These are phyloP conservation scores for Drosophila paracracens DNA, from an alignment of 2,888 invertebrate genomes.

Conservation along the genomic window DNA sequence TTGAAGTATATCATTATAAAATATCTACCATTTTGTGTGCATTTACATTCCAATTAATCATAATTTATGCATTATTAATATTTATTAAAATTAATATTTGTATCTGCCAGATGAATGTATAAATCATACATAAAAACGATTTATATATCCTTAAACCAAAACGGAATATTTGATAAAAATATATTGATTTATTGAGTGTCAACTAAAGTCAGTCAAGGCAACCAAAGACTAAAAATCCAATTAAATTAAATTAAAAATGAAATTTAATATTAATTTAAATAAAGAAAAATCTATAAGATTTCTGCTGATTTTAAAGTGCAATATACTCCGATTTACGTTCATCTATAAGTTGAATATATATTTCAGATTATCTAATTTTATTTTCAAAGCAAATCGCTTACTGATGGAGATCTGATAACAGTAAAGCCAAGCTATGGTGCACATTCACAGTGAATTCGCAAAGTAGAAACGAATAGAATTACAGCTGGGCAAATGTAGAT, in stretches of 20 bases:
- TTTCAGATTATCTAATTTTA: no score
- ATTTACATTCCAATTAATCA: no score
- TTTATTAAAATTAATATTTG: no score
- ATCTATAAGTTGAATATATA: background rate
- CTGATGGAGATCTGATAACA: background rate
- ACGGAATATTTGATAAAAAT: background rate
- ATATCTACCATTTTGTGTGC: no score
- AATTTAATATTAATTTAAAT: background rate
- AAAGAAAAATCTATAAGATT: background rate
- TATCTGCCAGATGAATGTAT: background rate
- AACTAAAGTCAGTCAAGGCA: background rate
- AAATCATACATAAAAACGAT: background rate
- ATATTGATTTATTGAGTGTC: background rate
- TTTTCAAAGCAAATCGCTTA: background rate
- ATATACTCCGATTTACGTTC: background rate
- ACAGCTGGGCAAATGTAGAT: background rate
- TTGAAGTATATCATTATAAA: no score
- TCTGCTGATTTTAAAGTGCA: background rate
- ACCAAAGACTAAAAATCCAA: rapidly evolving
- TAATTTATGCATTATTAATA: no score
- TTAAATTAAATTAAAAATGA: background rate
- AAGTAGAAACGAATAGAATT: background rate
- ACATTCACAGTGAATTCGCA: background rate
- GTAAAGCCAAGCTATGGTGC: background rate
- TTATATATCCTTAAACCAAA: background rate